Conservation (phyloP, 2,888 invertebrate species). For the Calameuta filiformis region DNA sequence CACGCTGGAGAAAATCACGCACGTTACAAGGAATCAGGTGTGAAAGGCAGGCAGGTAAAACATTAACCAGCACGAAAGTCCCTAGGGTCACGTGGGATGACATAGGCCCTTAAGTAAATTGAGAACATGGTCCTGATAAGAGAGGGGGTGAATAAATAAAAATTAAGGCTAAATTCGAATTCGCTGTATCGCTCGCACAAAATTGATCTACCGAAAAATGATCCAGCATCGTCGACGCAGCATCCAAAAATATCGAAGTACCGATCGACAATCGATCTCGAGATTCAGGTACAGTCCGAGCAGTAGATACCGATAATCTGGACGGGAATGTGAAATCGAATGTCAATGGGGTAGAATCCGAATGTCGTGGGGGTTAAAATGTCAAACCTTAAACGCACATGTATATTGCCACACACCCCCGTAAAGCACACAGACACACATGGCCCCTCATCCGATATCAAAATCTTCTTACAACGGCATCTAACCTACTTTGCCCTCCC, state of each 20-base stretch:
- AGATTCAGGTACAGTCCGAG: too few relatives aligned
- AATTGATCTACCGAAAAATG: not conserved
- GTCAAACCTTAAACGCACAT: not conserved
- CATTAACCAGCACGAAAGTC: not conserved
- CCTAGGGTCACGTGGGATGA: not conserved
- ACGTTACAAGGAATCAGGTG: not conserved
- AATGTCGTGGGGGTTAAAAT: not conserved
- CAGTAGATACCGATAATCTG: not conserved
- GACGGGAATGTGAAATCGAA: not conserved
- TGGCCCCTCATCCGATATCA: not conserved
- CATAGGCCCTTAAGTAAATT: constrained; percentile 23
- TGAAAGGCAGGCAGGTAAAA: not conserved
- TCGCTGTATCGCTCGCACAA: accelerated
- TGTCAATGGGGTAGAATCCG: not conserved
- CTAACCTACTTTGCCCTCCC: not conserved
- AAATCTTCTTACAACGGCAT: not conserved
- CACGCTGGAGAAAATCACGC: not conserved
- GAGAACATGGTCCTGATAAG: constrained; percentile 9
- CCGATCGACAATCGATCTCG: not conserved
- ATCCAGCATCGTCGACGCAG: not conserved
- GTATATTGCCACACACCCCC: not conserved
- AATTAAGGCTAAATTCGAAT: too few relatives aligned
- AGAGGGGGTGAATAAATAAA: too few relatives aligned
- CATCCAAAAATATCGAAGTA: not conserved
- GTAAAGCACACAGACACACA: too few relatives aligned